These are phyloP conservation scores for Gonatopus flavifemur DNA, from an alignment of 1,140 invertebrate genomes.

Conservation along the genomic window DNA sequence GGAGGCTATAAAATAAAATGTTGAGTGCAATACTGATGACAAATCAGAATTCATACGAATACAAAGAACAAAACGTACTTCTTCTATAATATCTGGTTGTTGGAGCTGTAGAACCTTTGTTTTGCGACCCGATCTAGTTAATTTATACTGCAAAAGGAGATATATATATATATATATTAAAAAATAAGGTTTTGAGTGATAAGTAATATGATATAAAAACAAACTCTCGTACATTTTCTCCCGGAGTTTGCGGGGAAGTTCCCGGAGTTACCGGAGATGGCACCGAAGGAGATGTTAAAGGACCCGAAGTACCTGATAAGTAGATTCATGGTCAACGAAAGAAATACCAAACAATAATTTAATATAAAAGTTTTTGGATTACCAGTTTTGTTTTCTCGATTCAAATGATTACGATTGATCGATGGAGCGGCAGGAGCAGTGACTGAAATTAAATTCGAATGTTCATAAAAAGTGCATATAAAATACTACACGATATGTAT, in stretches of 20 bases:
- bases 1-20: neutral
- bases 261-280: slow-evolving; percentile 22
- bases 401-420: neutral
- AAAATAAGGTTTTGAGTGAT: too few relatives aligned
- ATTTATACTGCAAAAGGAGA: slow-evolving; percentile 32
- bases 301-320: neutral
- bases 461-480: neutral
- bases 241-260: slow-evolving; percentile 22
- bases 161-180: neutral
- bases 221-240: slow-evolving; percentile 29
- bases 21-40: slow-evolving; percentile 7
- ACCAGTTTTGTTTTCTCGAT: neutral
- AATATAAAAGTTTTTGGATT: too few relatives aligned
- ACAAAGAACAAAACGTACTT: slow-evolving; percentile 26
- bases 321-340: too few relatives aligned
- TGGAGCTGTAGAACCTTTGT: slow-evolving; percentile 34
- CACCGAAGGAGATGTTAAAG: slow-evolving; percentile 7
- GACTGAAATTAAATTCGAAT: slow-evolving; percentile 15
- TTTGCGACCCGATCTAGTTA: slow-evolving; percentile 29
- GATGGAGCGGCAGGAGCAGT: slow-evolving; percentile 16
- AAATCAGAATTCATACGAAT: neutral
- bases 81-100: slow-evolving; percentile 48
- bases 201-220: too few relatives aligned
- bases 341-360: too few relatives aligned
- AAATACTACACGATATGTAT: too few relatives aligned